Conservation (phyloP, 1,140 invertebrate species). For the Zaprionus taronus region DNA sequence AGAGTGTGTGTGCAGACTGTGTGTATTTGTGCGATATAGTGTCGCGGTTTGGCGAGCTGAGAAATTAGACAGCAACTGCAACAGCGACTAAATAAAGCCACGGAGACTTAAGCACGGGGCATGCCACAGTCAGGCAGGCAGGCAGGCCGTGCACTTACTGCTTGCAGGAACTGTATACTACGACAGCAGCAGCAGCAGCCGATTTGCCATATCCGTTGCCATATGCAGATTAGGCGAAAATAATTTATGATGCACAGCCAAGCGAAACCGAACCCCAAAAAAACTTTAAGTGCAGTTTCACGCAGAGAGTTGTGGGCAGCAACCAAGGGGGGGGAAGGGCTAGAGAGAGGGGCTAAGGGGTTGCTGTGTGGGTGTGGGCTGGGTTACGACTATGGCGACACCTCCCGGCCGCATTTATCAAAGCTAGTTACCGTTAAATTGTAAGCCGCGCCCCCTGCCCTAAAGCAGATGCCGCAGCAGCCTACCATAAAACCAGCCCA, state of each 20-base stretch:
- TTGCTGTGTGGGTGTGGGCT: background rate
- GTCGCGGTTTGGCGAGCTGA: constrained; percentile 26
- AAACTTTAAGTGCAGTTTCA: constrained; percentile 31
- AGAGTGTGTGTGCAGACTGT: background rate
- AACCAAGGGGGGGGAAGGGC: background rate
- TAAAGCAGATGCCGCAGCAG: background rate
- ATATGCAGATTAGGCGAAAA: constrained; percentile 74
- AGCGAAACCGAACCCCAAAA: constrained; percentile 23
- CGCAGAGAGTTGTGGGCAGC: background rate
- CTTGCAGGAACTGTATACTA: constrained; percentile 7
- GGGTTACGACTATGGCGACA: constrained; percentile 6
- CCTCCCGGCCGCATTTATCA: constrained; percentile 55
- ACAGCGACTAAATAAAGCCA: constrained; percentile 47
- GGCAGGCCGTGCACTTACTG: background rate
- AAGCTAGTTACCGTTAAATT: constrained; percentile 70
- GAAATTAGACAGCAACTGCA: constrained; percentile 43
- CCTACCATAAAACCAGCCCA: constrained; percentile 1
- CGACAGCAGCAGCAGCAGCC: constrained; percentile 15
- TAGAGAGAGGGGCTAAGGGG: background rate
- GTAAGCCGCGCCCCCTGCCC: constrained; percentile 27
- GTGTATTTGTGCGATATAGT: constrained; percentile 10
- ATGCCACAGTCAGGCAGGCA: background rate
- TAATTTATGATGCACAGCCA: constrained; percentile 70
- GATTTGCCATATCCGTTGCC: constrained; percentile 43
- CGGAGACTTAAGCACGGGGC: constrained; percentile 21